Base-by-base conservation (phyloP, 2,888 invertebrate species). In the Eutolmus rufibarbis region DNA sequence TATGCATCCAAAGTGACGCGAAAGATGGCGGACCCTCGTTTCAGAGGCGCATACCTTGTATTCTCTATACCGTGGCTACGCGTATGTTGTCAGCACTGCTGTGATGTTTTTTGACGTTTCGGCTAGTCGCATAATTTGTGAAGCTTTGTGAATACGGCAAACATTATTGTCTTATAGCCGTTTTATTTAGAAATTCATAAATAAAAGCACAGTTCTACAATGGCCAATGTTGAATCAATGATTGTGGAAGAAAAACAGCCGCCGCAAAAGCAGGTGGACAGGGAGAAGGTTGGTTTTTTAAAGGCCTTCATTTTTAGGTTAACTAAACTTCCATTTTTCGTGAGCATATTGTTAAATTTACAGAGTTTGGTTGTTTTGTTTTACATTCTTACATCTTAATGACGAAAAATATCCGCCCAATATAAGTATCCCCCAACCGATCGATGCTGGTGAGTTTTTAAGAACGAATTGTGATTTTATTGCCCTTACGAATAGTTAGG, bases 211-310 rank as follows among this genome's bases (percentile, higher is more conserved):
- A 16, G 2, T 12, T 74, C 1, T 40, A n/a, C 1, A 46, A 93
- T 93, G 92, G 93, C 93, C 78, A 95, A 95, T 89, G 92, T 97
- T 7, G 97, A 97, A 92, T 96, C 97, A 2, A 95, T 96, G 94
- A 95, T 97, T 88, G 97, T 97, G 86, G 40, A 34, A 28, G 96
- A 96, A 92, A 95, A 96, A 91, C 95, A 95, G 90, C 94, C 95
- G 89, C 95, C 95, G 86, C 94, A 95, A 88, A 96, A 96, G 90
- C 95, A 95, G 31, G 96, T 97, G 34, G 97, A 98, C 91, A 94
- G 97, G 89, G 97, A 98, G 93, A 97, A 97, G 95, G 97, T 97
- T 93, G 90, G 74, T 66, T 23, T 4, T 23, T 23, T n/a, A 14
- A 12, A 19, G 1, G 12, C 12, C 5, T 28, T 66, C 3, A 34